Evolutionary conservation across 1,140 invertebrate genomes (phyloP).

Genomic region (Camponotus pennsylvanicus): DNA sequence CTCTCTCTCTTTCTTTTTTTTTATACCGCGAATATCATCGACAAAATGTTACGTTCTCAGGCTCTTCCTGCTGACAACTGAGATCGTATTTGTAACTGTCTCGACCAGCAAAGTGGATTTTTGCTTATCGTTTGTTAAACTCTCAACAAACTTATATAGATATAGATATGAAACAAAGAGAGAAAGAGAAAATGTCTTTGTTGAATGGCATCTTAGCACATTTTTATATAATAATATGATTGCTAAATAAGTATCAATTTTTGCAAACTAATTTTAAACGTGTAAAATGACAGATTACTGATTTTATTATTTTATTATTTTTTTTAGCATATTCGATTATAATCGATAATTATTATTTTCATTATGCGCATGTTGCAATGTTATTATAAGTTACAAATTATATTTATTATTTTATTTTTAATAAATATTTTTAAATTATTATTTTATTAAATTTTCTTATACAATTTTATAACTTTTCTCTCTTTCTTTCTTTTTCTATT

Average conservation of each 20-base stretch:
- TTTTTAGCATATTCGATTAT: background rate
- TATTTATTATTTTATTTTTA: too few species aligned
- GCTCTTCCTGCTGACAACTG: conserved; percentile 28
- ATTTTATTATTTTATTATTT: background rate
- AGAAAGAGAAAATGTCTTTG: background rate
- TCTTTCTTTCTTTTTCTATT: too few species aligned
- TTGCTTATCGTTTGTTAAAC: background rate
- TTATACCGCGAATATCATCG: conserved; percentile 48
- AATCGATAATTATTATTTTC: too few species aligned
- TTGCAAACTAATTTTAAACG: too few species aligned
- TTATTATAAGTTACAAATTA: too few species aligned
- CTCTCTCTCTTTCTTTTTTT: conserved; percentile 49
- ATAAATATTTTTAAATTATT: too few species aligned
- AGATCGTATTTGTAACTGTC: conserved; percentile 21
- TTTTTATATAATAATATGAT: background rate
- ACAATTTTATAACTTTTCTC: too few species aligned
- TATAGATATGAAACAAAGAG: background rate
- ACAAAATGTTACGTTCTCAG: conserved; percentile 63
- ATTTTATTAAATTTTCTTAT: too few species aligned
- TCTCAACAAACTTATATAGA: background rate
- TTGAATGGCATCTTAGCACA: background rate
- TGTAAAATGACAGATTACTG: background rate
- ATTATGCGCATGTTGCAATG: too few species aligned
- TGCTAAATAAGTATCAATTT: too few species aligned
- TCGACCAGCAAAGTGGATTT: background rate